Evolutionary conservation across 2,797 vertebrate genomes (phyloP), one percentile per base, ranked within the genome.

Genomic region (Cygnus olor): DNA sequence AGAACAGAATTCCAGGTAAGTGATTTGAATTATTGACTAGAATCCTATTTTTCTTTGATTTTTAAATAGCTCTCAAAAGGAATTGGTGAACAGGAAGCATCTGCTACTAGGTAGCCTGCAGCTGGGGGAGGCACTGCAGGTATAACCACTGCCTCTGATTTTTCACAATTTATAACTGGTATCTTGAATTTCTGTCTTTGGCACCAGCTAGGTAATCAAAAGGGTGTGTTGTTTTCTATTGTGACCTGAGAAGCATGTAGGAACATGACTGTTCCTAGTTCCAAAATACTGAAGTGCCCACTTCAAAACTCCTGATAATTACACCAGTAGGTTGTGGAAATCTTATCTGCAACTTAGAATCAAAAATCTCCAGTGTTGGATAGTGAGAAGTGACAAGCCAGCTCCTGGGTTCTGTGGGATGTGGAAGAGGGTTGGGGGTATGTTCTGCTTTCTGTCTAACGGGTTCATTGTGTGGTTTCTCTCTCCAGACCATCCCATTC

Each of bases 1-100:
- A 98, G 68, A 79, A 30, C 97, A 1, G 99, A 99, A 82, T 99
- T 99, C 96, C 98, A 99, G 98, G 99, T 99, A 91, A 69, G 90
- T 34, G 11, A 38, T 21, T 34, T 45, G 32, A 85, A 17, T 87
- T 94, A 25, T 80, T 66, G 6, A 14, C 65, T 82, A 65, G 30
- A 14, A 7, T 60, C 4, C 1, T 64, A 4, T 72, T 80, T 86
- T 76, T 21, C 5, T 69, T 69, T 77, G 53, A 21, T 65, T 85
- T 82, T 71, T 80, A 53, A 89, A 30, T 10, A 16, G n/a, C 38
- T 38, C 61, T 80, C 2, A 42, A 27, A 81, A 84, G 45, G 10
- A 56, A 45, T 34, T 44, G 51, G n/a, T 27, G n/a, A 74, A 17
- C 14, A 27, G 34, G 42, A 51, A 51, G 38, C 18, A 25, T 74